A percentile compares a stretch with the other conserved stretches of the same genome.
Conservation (phyloP, 2,888 invertebrate genomes). For the Limenitis camilla region DNA sequence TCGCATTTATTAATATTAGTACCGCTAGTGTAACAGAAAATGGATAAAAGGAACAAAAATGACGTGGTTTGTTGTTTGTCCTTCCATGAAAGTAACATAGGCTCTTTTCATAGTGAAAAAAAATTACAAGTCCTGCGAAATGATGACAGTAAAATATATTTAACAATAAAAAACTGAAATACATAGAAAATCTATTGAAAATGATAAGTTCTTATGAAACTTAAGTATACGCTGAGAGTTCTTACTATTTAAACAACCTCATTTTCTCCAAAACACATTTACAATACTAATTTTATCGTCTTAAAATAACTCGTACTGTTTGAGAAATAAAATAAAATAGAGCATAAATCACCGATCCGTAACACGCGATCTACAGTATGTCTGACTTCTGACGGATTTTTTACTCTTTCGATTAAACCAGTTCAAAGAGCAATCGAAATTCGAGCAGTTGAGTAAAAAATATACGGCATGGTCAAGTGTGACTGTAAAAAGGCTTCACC, state of each 20-base stretch:
- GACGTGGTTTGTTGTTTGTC: no score
- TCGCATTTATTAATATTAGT: no score
- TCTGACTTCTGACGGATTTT: conserved; percentile 44
- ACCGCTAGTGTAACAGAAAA: no score
- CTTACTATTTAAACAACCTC: neutral
- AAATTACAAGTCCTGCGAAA: no score
- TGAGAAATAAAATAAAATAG: conserved; percentile 49
- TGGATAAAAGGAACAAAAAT: no score
- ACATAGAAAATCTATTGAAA: no score
- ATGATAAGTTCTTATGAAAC: no score
- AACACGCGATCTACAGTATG: conserved; percentile 44
- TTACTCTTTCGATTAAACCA: conserved; percentile 56
- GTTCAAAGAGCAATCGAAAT: conserved; percentile 66
- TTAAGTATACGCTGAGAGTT: no score
- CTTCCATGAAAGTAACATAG: no score
- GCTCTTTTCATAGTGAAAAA: no score
- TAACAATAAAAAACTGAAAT: no score
- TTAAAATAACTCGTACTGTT: conserved; percentile 24
- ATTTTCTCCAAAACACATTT: conserved; percentile 3
- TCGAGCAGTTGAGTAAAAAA: conserved; percentile 44
- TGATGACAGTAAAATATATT: no score
- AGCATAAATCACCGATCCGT: conserved; percentile 46
- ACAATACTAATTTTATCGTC: conserved; percentile 8
- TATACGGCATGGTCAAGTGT: conserved; percentile 26
- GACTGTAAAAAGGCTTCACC: conserved; percentile 26